Evolutionary conservation across 2,797 vertebrate species (phyloP), one percentile per base, ranked within the genome.

Genomic region (Chrosomus eos): DNA sequence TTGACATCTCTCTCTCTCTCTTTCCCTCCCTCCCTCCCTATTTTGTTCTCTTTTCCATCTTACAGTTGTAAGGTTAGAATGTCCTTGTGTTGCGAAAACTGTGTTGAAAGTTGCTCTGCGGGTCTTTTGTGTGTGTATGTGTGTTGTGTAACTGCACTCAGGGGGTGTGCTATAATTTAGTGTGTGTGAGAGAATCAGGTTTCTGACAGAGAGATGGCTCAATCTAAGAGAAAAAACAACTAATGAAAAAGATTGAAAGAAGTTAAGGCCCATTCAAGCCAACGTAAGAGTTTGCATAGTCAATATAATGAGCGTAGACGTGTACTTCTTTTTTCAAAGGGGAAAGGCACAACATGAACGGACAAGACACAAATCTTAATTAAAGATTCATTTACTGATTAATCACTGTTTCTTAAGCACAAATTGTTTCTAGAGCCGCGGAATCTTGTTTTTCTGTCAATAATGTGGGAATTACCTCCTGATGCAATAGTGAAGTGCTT

Each of bases 71-170:
- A 51, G 74, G 86, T 79, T 26, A 72, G 62, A 87, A 71, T 87
- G 74, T 51, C 60, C 85, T 62, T 74, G 62, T 82, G 76, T 88
- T 90, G 86, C 86, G 81, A 88, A 90, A 90, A 90, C 83, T 87
- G 53, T 82, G 87, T 81, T 88, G 67, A 87, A 87, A 88, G 88
- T 88, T 88, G 73, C 68, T 74, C 58, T 83, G 72, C 83, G 86
- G 84, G 86, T 87, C 77, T 87, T 80, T 74, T 71, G 82, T 82
- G 60, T 71, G 76, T 83, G 87, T 81, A 60, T 85, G 86, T 83
- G 87, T 77, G 75, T 90, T 89, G 89, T 90, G 89, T 86, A 90
- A 90, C 87, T 81, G 75, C 85, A 76, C 89, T 82, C 80, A 81
- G 85, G 77, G 88, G 88, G 86, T 90, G 89, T 89, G 85, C 85